Evolutionary conservation across 1,140 invertebrate genomes (phyloP).

Genomic region (Helicoverpa zea): DNA sequence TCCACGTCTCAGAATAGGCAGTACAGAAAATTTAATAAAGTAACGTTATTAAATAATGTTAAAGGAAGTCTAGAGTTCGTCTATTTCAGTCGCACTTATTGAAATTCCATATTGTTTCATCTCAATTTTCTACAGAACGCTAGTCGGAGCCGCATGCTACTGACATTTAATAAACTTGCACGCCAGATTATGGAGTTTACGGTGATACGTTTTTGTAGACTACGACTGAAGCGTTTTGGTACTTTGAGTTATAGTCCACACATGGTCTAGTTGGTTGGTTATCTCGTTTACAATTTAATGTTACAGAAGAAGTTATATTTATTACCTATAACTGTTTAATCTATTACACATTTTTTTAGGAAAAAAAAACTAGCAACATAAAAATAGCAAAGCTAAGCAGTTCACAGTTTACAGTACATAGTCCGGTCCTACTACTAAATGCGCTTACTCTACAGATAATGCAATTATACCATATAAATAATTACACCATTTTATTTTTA

Average conservation of each 20-base stretch:
- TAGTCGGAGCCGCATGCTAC: slow-evolving; percentile 64
- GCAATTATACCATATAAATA: too few species aligned
- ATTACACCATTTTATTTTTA: too few species aligned
- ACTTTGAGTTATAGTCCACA: background rate
- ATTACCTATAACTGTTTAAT: too few species aligned
- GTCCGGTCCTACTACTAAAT: too few species aligned
- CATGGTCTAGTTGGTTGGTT: too few species aligned
- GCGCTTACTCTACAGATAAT: too few species aligned
- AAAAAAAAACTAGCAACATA: too few species aligned
- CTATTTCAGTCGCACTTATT: slow-evolving; percentile 57
- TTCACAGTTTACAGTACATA: too few species aligned
- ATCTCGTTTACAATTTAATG: too few species aligned
- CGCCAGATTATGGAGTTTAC: slow-evolving; percentile 63
- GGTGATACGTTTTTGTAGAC: slow-evolving; percentile 65
- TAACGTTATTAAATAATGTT: slow-evolving; percentile 45
- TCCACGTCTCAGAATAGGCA: slow-evolving; percentile 5
- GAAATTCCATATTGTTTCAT: slow-evolving; percentile 58
- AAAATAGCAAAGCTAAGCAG: too few species aligned
- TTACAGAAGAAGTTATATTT: too few species aligned
- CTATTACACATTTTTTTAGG: too few species aligned
- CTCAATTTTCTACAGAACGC: slow-evolving; percentile 61
- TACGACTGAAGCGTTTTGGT: background rate
- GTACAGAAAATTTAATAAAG: slow-evolving; percentile 43
- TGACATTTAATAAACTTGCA: slow-evolving; percentile 76
- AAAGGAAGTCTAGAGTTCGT: slow-evolving; percentile 38